phyloP scores from a whole-genome alignment of 2,797 vertebrate genomes.

The Chaunax sp. region DNA sequence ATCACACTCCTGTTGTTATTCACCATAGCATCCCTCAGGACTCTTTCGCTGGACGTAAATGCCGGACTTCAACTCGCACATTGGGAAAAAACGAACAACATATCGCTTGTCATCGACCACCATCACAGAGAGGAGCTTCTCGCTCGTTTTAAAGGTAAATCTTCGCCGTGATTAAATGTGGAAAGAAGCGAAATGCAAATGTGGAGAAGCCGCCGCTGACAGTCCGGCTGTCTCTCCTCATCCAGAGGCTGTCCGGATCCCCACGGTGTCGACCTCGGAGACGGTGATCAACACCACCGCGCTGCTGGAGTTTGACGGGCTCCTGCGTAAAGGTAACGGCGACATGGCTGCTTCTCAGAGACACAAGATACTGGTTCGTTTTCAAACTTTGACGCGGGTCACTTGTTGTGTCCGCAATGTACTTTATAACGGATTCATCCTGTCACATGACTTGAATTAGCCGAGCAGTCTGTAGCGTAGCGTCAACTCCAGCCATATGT shows the following conservation, averaged over 20 bases:
- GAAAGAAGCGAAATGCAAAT: accelerated
- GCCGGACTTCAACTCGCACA: constrained; percentile 74
- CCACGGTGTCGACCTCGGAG: constrained; percentile 87
- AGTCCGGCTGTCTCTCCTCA: constrained; percentile 1
- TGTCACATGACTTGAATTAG: not conserved
- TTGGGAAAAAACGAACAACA: constrained; percentile 76
- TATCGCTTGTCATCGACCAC: constrained; percentile 64
- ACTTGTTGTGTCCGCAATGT: not conserved
- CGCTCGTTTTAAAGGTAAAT: constrained; percentile 85
- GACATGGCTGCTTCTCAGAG: too few relatives aligned
- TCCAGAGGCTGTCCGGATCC: constrained; percentile 90
- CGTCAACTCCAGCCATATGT: too few relatives aligned
- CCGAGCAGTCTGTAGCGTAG: too few relatives aligned
- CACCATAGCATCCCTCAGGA: constrained; percentile 66
- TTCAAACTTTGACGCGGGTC: accelerated
- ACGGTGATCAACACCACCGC: constrained; percentile 86
- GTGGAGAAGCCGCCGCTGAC: not conserved
- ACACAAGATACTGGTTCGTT: too few relatives aligned
- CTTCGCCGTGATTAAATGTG: too few relatives aligned
- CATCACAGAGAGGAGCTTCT: constrained; percentile 78
- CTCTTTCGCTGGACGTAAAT: constrained; percentile 78
- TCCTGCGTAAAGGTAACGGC: constrained; percentile 86
- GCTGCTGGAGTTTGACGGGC: constrained; percentile 84
- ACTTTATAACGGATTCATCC: not conserved
- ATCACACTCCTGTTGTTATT: constrained; percentile 52